Base-by-base conservation (phyloP, 2,797 vertebrate genomes). In the Melanotaenia maccullochi region DNA sequence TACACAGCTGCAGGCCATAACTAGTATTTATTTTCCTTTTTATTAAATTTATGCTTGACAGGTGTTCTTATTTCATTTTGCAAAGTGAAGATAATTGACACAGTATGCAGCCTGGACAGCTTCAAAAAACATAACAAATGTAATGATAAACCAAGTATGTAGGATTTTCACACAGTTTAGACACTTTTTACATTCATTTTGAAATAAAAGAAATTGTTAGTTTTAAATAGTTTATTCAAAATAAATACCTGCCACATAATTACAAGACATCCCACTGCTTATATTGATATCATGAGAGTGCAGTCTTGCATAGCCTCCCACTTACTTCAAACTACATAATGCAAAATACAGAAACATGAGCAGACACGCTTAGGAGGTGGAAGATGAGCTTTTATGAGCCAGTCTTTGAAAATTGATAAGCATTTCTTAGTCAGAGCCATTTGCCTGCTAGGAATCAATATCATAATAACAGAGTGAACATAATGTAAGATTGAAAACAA, bases 391-490 rank as follows among this genome's bases (percentile, higher is more conserved):
- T 86, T 86, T 82, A 92, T 47, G 71, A 81, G 84, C 75, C 79
- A 66, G 79, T 78, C 93, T 90, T 77, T 91, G 87, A 93, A 92
- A 95, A 93, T 78, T 81, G 77, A 90, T 93, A 90, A 89, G 86
- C 84, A 81, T 84, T 85, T 82, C 68, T 87, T 78, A 85, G 86
- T 92, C 85, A 33, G 80, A 74, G 85, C 83, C 55, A 71, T 91
- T 92, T 86, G 92, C 90, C 87, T 86, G 77, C 76, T 74, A 68
- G 59, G 42, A 87, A 95, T 95, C 94, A 86, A 94, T 94, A 94
- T 54, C 42, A 76, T 82, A 85, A 90, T 90, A 93, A 93, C 85
- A 86, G 80, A 86, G 89, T 68, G 74, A 86, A 75, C 62, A 80
- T 92, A 93, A 92, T 92, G 87, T 79, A 91, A 67, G 81, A 88